Conservation (phyloP, 2,797 vertebrate genomes). For the Pseudopleuronectes americanus region DNA sequence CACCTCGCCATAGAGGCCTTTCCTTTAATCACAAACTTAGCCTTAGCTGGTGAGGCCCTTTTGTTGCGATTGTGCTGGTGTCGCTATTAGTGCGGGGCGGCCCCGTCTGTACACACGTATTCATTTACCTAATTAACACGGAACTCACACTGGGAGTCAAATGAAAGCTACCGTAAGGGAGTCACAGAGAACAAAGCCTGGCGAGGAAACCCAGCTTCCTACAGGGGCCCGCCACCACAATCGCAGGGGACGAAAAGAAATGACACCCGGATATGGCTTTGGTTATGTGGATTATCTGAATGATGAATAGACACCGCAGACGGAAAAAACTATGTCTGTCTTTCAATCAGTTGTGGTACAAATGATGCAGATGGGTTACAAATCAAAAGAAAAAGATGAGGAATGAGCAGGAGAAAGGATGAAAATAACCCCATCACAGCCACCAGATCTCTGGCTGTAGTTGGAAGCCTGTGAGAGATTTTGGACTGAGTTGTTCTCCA, state of each 20-base stretch:
- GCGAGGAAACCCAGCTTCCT: slow-evolving; percentile 60
- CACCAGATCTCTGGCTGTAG: neutral
- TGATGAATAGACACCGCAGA: slow-evolving; percentile 22
- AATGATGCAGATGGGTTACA: neutral
- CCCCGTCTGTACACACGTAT: slow-evolving; percentile 76
- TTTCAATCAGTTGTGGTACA: neutral
- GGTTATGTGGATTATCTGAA: slow-evolving; percentile 39
- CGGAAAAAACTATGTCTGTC: neutral
- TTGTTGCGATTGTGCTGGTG: slow-evolving; percentile 75
- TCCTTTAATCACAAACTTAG: slow-evolving; percentile 83
- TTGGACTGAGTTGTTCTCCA: neutral
- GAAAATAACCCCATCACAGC: neutral
- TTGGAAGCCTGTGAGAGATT: neutral
- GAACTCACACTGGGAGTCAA: slow-evolving; percentile 84
- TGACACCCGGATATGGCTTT: slow-evolving; percentile 51
- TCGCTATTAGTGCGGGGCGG: slow-evolving; percentile 73
- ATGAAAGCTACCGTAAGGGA: slow-evolving; percentile 80
- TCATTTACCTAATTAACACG: slow-evolving; percentile 85
- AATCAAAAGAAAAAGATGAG: neutral
- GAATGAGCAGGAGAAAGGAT: neutral
- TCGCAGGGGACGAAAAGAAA: slow-evolving; percentile 34
- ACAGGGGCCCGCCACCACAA: slow-evolving; percentile 57
- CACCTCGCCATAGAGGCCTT: slow-evolving; percentile 81
- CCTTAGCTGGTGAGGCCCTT: slow-evolving; percentile 77
- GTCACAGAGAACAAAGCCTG: slow-evolving; percentile 79